Base-by-base conservation (phyloP, 2,888 invertebrate species). In the Noctua janthina region DNA sequence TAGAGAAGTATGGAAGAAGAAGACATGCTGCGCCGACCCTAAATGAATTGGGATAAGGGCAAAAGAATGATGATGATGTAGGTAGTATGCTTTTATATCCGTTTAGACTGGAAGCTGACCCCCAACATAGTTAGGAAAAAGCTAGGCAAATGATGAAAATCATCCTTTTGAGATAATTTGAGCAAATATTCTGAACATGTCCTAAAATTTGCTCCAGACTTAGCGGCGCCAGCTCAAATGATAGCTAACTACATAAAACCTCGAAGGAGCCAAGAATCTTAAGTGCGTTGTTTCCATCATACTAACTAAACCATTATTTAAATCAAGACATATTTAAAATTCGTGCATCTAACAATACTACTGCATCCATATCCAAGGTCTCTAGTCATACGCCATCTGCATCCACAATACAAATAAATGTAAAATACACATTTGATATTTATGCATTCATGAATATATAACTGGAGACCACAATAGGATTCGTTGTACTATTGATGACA, bases 381-480 rank as follows among this genome's bases (percentile, higher is more conserved):
- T 46, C 59, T 0, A 78, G 5, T n/a, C 29, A 62, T 67, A 82
- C 76, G 67, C 67, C 23, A 39, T n/a, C 64, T 66, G 84, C 74
- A 82, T 75, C 20, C 6, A 75, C 13, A 70, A 78, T 43, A 62
- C 13, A 68, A 82, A 80, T 62, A 62, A 62, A 68, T 46, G 5
- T 77, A 54, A 49, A 51, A 68, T 2, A 56, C 46, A 59, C 62
- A 64, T 74, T 77, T 72, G 20, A 82, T 66, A 78, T 77, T 67
- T 68, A 59, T 51, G 67, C 39, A 67, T 86, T 39, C 78, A 86
- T 82, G 46, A 82, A 84, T 84, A 69, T 49, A 51, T 76, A 68
- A 82, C 17, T 43, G 29, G 15, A 46, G 29, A 35, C 43, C 17
- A 79, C 76, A 72, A 75, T 76, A 54, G 29, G 62, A 64, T 66